Conservation (phyloP, 2,113 vertebrate species). For the Lota lota region DNA sequence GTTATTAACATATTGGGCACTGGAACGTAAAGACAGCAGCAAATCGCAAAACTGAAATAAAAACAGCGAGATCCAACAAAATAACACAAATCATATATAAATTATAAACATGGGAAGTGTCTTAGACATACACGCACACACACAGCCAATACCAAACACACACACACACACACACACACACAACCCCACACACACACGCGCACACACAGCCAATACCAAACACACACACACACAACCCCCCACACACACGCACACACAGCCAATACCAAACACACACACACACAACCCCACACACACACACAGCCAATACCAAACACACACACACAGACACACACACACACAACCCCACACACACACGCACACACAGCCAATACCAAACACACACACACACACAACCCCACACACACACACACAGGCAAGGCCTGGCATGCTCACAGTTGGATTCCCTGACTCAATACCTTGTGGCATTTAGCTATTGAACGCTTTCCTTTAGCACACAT, state of each 20-base stretch:
- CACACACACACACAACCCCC: no score
- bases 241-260: no score
- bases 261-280: no score
- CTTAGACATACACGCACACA: background rate
- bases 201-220: conserved; percentile 13
- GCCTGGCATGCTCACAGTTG: conserved; percentile 29
- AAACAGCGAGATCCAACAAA: background rate
- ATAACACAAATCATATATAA: background rate
- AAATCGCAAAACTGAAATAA: background rate
- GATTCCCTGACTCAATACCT: conserved; percentile 51
- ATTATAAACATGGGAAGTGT: background rate
- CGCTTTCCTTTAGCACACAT: conserved; percentile 57
- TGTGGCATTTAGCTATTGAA: conserved; percentile 66
- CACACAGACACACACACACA: no score
- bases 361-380: no score
- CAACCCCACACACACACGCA: no score
- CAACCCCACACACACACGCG: conserved; percentile 1
- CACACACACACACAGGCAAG: conserved; percentile 13
- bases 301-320: no score
- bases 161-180: background rate
- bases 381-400: no score
- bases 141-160: background rate
- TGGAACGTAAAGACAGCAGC: background rate
- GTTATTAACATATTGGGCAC: no score
- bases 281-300: no score